Percentiles rank a stretch among this genome's conserved stretches.
Evolutionary conservation across 2,113 vertebrate genomes (phyloP).

Genomic region (Laticauda laticaudata): DNA sequence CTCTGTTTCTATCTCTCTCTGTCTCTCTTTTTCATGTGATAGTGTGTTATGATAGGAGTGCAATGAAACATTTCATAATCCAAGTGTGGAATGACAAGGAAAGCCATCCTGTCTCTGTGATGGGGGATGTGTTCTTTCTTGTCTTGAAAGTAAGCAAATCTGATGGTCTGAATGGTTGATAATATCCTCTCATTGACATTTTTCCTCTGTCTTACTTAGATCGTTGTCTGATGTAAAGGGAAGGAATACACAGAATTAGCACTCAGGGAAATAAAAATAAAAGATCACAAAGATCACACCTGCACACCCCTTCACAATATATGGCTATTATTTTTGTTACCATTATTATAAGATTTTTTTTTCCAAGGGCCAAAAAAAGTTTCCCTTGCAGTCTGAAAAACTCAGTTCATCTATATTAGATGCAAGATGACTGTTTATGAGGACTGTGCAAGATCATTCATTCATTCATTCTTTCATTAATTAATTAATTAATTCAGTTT

Average conservation of each 20-base stretch:
- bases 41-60: neutral
- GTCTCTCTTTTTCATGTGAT: neutral
- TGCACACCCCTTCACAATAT: neutral
- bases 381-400: neutral
- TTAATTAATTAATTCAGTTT: neutral
- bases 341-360: neutral
- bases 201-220: neutral
- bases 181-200: neutral
- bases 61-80: neutral
- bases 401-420: neutral
- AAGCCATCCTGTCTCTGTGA: neutral
- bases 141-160: neutral
- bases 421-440: neutral
- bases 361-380: neutral
- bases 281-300: too few relatives aligned
- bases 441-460: slow-evolving; percentile 14
- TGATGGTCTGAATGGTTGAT: neutral
- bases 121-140: neutral
- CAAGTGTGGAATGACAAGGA: neutral
- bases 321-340: neutral
- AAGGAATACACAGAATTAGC: neutral
- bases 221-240: neutral
- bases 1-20: neutral
- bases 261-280: neutral
- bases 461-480: neutral